Base-by-base conservation (phyloP, 1,140 invertebrate species). In the Thalassaphorura encarpata region DNA sequence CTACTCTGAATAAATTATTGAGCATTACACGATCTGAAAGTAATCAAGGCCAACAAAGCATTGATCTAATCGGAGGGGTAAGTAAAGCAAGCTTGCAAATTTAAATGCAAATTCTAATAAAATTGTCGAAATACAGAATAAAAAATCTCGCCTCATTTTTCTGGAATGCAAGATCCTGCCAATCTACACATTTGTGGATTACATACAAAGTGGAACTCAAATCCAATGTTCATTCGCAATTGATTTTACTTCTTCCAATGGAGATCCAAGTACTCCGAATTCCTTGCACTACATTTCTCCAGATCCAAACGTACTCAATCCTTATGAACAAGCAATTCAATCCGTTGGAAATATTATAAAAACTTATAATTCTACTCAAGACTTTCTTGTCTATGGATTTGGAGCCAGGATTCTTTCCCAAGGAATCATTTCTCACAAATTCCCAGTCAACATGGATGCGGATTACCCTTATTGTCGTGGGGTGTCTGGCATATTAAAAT, bases 321-420 rank as follows among this genome's bases (percentile, higher is more conserved):
- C 77, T 56, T 83, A 83, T 66, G 73, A 77, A 61, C 70, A 72
- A 42, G 80, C 80, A 16, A 73, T 83, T 5, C 65, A 67, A 49
- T 71, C 80, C 45, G 78, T 83, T 2, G 80, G 77, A 0, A 71
- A 78, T 46, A 83, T 83, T 54, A 79, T 83, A 50, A 74, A 83
- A 66, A 79, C 82, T 65, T 83, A 83, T 64, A 73, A 75, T 61
- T 62, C 66, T 29, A 75, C 77, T 56, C 77, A 79, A 63, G 60
- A 72, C 67, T 79, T 79, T 67, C 77, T 78, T 31, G 76, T 76
- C 5, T 69, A 79, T 18, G 78, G 78, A 24, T 80, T 80, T 70
- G 78, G 78, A 50, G 78, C 77, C 2, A 63, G 72, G 51, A 56
- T 79, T 28, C 78, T 77, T 19, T 73, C 74, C n/a, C 56, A 72